phyloP scores from a whole-genome alignment of 2,888 invertebrate genomes.

The Sceliomorpha sp. region DNA sequence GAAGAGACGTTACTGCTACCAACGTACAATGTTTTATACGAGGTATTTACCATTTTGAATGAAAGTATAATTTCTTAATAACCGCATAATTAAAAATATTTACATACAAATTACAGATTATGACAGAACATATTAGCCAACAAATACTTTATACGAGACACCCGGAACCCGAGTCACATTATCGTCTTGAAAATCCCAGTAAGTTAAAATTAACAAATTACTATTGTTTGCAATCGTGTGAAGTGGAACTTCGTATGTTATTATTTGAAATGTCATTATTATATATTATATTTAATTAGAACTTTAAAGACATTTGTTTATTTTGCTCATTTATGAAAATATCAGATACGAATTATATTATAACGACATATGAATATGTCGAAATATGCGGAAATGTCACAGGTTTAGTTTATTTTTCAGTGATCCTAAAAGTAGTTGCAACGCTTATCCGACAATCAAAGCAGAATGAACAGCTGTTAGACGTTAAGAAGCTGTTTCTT shows the following conservation, averaged over 20 bases:
- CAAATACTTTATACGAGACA: conserved; percentile 96
- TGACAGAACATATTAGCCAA: conserved; percentile 98
- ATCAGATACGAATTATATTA: no score
- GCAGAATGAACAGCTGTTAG: conserved; percentile 93
- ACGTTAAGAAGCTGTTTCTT: conserved; percentile 97
- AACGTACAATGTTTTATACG: conserved; percentile 99
- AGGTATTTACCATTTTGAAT: conserved; percentile 81
- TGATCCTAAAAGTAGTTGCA: conserved; percentile 99
- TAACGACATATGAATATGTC: no score
- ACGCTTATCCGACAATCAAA: conserved; percentile 98
- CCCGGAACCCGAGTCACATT: conserved; percentile 96
- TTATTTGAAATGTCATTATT: no score
- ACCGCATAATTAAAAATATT: no score
- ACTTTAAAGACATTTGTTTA: no score
- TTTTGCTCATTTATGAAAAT: no score
- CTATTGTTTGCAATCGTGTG: no score
- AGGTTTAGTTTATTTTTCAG: conserved; percentile 84
- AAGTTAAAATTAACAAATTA: conserved; percentile 82
- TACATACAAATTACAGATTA: conserved; percentile 83
- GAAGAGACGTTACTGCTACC: conserved; percentile 95
- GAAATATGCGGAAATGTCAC: no score
- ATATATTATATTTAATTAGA: no score
- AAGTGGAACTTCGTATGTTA: no score
- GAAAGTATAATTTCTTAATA: not conserved
- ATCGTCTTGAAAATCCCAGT: conserved; percentile 98